Evolutionary conservation across 2,888 invertebrate species (phyloP), one percentile per base, ranked within the genome.

Genomic region (Catocala fraxini): DNA sequence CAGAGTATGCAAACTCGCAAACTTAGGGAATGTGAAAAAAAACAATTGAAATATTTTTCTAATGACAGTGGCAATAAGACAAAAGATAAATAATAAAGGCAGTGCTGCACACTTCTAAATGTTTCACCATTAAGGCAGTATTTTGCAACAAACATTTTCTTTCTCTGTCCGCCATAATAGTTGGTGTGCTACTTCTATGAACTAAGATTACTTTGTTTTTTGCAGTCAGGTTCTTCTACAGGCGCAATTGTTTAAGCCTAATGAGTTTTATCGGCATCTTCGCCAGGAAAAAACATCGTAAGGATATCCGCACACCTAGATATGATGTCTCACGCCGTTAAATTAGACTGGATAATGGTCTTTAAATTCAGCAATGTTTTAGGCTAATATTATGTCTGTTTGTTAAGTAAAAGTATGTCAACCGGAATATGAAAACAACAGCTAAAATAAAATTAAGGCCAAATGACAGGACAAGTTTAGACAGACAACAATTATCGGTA

Each of bases 251-350:
- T 68, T 61, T 57, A 13, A 56, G 41, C 46, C 33, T 42, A 49
- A 59, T 59, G 58, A 64, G 57, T 67, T 61, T 63, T 67, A 68
- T 68, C 33, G 55, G 15, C 60, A 68, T 10, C 25, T 25, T 25
- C 48, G 11, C 7, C 15, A 25, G 39, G 11, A 56, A 75, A 79
- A 72, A 77, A 72, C 71, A 79, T 73, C 67, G 54, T 73, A 69
- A 73, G 73, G 75, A 79, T 64, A 65, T 77, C 77, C 73, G 73
- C 25, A 47, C 49, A 69, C 25, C 59, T 42, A 51, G 46, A 4
- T 4, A 39, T 41, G 39, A 41, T 47, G 42, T 7, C 49, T 45
- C 6, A 35, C 11, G 49, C 42, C 48, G 33, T 65, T 52, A 58
- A 71, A 71, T 54, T 35, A 54, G 56, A 35, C 45, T 39, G 10